phyloP scores from a whole-genome alignment of 2,113 vertebrate genomes.

The Xiphorhynchus elegans region DNA sequence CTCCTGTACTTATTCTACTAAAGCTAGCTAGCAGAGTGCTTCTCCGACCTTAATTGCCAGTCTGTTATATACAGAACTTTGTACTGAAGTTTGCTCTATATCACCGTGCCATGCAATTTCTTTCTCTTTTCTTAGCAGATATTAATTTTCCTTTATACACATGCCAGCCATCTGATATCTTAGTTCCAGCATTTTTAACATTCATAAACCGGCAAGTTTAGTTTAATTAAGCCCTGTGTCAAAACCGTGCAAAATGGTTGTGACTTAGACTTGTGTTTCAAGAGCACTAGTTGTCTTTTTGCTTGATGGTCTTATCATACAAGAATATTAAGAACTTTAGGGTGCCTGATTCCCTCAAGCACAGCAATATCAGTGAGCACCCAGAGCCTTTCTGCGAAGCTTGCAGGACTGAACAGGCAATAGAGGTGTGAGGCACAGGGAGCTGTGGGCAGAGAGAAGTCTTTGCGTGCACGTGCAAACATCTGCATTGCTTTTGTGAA shows the following conservation, averaged over 20 bases:
- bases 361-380: neutral
- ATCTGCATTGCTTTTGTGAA: neutral
- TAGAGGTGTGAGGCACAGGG: accelerated
- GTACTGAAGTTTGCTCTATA: neutral
- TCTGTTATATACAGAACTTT: neutral
- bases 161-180: neutral
- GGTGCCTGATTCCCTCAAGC: neutral
- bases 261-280: neutral
- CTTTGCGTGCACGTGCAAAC: neutral
- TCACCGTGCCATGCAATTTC: neutral
- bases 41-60: neutral
- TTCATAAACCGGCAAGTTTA: neutral
- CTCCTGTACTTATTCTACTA: neutral
- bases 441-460: neutral
- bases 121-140: neutral
- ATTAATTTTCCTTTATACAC: neutral
- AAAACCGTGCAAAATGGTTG: neutral
- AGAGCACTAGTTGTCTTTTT: neutral
- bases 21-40: neutral
- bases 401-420: neutral
- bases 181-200: neutral
- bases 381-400: neutral
- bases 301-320: neutral
- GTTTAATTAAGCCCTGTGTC: neutral
- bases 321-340: neutral